A percentile compares a stretch with the other conserved stretches of the same genome.
These are phyloP conservation scores for Cremastinae sp. DNA, from an alignment of 2,888 invertebrate genomes.

Conservation along the genomic window DNA sequence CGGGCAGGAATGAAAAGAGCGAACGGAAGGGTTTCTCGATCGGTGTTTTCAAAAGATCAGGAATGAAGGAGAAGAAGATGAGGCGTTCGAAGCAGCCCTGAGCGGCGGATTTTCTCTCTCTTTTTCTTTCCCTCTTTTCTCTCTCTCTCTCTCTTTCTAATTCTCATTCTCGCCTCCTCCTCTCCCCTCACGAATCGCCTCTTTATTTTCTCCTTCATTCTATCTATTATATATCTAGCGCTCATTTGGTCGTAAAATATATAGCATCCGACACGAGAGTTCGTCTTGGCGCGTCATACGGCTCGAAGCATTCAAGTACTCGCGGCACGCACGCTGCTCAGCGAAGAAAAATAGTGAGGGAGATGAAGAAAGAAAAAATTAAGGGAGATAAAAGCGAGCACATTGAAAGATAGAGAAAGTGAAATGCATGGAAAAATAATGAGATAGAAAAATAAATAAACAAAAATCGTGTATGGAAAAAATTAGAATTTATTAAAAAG, in stretches of 20 bases:
- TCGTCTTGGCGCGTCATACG: slow-evolving; percentile 43
- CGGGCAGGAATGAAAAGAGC: neutral
- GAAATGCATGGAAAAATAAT: no score
- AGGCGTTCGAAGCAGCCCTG: slow-evolving; percentile 23
- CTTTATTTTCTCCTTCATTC: no score
- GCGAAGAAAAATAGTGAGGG: slow-evolving; percentile 4
- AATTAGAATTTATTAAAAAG: no score
- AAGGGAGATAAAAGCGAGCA: no score
- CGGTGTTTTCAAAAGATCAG: slow-evolving; percentile 1
- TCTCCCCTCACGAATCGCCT: neutral
- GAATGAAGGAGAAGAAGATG: slow-evolving; percentile 34
- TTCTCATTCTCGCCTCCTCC: slow-evolving; percentile 6
- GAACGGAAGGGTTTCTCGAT: slow-evolving; percentile 17
- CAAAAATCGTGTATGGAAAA: no score
- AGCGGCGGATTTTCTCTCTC: slow-evolving; percentile 32
- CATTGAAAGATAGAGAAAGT: no score
- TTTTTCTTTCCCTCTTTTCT: neutral
- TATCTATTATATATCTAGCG: no score
- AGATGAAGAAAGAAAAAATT: no score
- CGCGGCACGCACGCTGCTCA: slow-evolving; percentile 43
- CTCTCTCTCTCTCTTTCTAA: slow-evolving; percentile 6
- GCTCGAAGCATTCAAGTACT: slow-evolving; percentile 36
- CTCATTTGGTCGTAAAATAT: slow-evolving; percentile 50
- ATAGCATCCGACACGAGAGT: slow-evolving; percentile 49
- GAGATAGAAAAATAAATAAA: no score